Percentiles rank a stretch among this genome's conserved stretches.
These are phyloP conservation scores for Neocrepidodera transversa DNA, from an alignment of 2,888 invertebrate genomes.

Conservation along the genomic window DNA sequence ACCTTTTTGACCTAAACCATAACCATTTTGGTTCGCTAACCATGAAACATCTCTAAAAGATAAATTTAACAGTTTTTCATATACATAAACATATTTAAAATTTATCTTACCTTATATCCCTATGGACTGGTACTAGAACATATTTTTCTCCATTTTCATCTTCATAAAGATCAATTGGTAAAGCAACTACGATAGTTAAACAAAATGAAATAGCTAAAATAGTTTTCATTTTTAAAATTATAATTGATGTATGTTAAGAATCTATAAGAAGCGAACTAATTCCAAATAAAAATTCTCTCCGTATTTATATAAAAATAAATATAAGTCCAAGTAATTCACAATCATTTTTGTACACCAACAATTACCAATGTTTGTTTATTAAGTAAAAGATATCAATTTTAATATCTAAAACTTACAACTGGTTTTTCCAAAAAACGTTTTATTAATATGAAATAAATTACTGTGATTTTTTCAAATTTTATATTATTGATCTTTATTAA, in stretches of 20 bases:
- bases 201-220: slow-evolving; percentile 22
- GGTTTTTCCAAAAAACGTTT: no score
- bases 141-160: slow-evolving; percentile 37
- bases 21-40: slow-evolving; percentile 13
- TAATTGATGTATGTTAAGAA: slow-evolving; percentile 6
- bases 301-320: no score
- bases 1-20: slow-evolving; percentile 7
- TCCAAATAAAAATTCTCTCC: no score
- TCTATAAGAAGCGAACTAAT: slow-evolving; percentile 14
- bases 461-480: no score
- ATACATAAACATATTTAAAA: no score
- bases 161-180: slow-evolving; percentile 35
- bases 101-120: slow-evolving; percentile 35
- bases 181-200: slow-evolving; percentile 26
- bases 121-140: slow-evolving; percentile 29
- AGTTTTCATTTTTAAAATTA: slow-evolving; percentile 37
- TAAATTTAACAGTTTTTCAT: neutral
- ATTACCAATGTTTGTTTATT: no score
- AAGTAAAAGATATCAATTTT: no score
- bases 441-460: no score
- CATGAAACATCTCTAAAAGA: slow-evolving; percentile 12
- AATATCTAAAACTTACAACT: no score
- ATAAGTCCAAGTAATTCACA: slow-evolving; percentile 34
- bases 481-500: no score
- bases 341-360: slow-evolving; percentile 42